phyloP scores from a whole-genome alignment of 2,797 vertebrate species.

The Myripristis murdjan region DNA sequence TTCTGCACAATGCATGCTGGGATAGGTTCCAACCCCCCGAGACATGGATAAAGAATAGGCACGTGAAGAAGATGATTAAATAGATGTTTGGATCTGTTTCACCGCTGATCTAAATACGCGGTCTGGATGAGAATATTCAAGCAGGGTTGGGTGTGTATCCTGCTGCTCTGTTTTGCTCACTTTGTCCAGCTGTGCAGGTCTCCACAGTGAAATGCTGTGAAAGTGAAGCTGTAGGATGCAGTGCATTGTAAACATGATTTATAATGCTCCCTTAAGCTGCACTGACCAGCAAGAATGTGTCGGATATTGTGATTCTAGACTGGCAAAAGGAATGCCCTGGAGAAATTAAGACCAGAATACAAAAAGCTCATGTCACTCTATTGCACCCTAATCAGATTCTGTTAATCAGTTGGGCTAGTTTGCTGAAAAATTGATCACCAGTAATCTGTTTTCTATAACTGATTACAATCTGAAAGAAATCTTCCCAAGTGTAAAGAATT shows the following conservation, averaged over 20 bases:
- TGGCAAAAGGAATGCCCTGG: slow-evolving; percentile 11
- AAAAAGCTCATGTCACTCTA: slow-evolving; percentile 4
- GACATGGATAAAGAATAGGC: slow-evolving; percentile 44
- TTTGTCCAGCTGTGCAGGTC: slow-evolving; percentile 26
- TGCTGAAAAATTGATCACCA: slow-evolving; percentile 14
- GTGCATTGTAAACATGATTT: slow-evolving; percentile 51
- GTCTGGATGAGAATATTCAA: slow-evolving; percentile 17
- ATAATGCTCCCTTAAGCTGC: slow-evolving; percentile 40
- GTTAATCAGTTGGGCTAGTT: background rate
- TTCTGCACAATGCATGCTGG: slow-evolving; percentile 29
- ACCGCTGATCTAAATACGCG: slow-evolving; percentile 28
- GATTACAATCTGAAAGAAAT: slow-evolving; percentile 25
- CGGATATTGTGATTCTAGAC: slow-evolving; percentile 35
- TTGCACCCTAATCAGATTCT: slow-evolving; percentile 5
- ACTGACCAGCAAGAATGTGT: slow-evolving; percentile 30
- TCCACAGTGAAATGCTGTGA: slow-evolving; percentile 42
- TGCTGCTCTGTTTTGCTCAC: slow-evolving; percentile 24
- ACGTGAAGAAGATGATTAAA: slow-evolving; percentile 27
- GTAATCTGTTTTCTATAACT: slow-evolving; percentile 26
- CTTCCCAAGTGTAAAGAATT: slow-evolving; percentile 9
- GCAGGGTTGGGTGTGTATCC: slow-evolving; percentile 7
- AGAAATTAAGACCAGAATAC: slow-evolving; percentile 7
- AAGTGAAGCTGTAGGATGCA: slow-evolving; percentile 34
- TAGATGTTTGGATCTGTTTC: slow-evolving; percentile 10
- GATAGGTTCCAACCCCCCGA: slow-evolving; percentile 14